Evolutionary conservation across 2,113 vertebrate species (phyloP).

Genomic region (Tonatia bakeri): DNA sequence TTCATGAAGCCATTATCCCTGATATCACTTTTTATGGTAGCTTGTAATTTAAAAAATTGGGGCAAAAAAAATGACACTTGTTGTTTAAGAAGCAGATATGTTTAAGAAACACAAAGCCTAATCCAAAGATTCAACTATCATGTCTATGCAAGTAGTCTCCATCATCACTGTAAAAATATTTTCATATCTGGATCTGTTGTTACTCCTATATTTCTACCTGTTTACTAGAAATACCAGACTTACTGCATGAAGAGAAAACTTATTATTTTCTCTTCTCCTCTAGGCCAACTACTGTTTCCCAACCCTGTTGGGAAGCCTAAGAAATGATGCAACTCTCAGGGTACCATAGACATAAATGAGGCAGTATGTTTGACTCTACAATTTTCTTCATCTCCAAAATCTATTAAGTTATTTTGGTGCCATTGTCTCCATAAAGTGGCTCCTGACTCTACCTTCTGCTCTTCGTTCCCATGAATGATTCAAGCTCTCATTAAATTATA

Average conservation of each 20-base stretch:
- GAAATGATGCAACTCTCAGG: background rate
- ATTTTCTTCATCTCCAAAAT: background rate
- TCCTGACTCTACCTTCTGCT: background rate
- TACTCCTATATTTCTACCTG: background rate
- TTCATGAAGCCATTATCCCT: conserved; percentile 3
- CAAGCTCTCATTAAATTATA: background rate
- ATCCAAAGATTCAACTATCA: background rate
- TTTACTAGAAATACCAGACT: background rate
- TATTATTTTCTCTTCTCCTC: background rate
- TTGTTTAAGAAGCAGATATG: background rate
- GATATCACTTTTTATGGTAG: background rate
- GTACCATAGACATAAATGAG: background rate
- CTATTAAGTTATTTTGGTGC: background rate
- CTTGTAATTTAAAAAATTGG: conserved; percentile 20
- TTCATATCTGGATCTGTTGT: background rate
- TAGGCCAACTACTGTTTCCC: background rate
- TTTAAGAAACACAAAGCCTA: background rate
- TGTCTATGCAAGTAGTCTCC: background rate
- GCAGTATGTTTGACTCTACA: background rate
- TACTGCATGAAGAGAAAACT: background rate
- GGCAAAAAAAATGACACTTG: background rate
- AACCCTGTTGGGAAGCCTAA: background rate
- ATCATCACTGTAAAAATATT: background rate
- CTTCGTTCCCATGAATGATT: background rate
- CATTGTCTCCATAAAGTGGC: background rate